Evolutionary conservation across 2,888 invertebrate species (phyloP), one percentile per base, ranked within the genome.

Genomic region (Stenoptilia bipunctidactyla): DNA sequence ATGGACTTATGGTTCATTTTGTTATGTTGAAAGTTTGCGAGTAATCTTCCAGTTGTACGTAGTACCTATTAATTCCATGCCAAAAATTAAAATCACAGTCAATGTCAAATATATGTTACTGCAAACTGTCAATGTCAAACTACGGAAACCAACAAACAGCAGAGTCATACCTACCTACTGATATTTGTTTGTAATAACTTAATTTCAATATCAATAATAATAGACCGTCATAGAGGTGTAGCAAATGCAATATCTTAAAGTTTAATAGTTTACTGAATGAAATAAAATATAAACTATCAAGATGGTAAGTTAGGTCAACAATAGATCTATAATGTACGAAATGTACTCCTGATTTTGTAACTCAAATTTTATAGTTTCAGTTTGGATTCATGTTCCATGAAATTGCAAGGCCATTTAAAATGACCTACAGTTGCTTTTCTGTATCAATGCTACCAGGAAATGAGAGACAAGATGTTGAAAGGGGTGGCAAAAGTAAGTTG

Each of bases 401-500:
- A 55, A 88, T 90, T 44, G 89, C 91, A 33, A 87, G 94, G 44
- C 91, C 90, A 15, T 94, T 94, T 64, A 92, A 90, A 57, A 90
- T 90, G 55, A 91, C 92, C 35, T 98, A 96, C 68, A 89, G 90
- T 77, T 97, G 96, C 68, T 97, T 90, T 77, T 97, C 97, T 1
- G 96, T 97, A 1, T 95, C 96, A 8, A 96, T 98, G 96, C 75
- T 97, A 39, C 96, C 96, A 34, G 96, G 96, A 38, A 94, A 94
- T 64, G 97, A 97, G 61, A 87, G 97, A 41, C 92, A 93, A 58
- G 96, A 97, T 70, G 96, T 98, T 2, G 97, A 98, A 82, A 88
- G 93, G 57, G 97, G 98, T 56, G 97, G 97, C 52, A 98, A 98
- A 89, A 97, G 96, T 96, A 86, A 83, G 87, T n/a, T 12, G 3